phyloP scores from a whole-genome alignment of 53 echinoderm and acorn worm species.

The Henricia sp. region DNA sequence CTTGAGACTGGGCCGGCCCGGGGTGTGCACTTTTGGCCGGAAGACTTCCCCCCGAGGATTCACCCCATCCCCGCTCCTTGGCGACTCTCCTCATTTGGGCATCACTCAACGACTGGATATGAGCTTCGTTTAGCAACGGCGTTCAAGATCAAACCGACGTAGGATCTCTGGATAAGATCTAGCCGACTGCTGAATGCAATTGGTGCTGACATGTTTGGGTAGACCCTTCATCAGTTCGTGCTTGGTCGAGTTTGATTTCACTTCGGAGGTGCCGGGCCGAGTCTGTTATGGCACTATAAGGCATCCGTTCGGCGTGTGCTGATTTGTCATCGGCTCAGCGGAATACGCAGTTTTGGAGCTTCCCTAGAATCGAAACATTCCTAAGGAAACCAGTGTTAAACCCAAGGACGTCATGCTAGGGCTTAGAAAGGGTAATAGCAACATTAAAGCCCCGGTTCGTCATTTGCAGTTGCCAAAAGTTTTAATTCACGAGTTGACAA shows the following conservation, averaged over 20 bases:
- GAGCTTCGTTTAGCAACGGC: slow-evolving; percentile 26
- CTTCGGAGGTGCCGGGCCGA: not conserved
- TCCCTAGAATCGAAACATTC: too few relatives aligned
- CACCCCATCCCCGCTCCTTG: slow-evolving; percentile 9
- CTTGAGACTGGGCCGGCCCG: slow-evolving; percentile 8
- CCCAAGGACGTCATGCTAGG: too few relatives aligned
- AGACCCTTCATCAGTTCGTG: not conserved
- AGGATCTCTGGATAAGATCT: not conserved
- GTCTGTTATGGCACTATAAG: not conserved
- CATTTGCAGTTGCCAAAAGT: too few relatives aligned
- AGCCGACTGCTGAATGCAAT: not conserved
- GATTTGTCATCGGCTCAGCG: slow-evolving; percentile 15
- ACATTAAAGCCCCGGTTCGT: too few relatives aligned
- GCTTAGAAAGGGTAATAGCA: too few relatives aligned
- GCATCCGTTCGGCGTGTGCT: not conserved
- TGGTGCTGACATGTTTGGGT: not conserved
- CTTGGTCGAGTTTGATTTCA: not conserved
- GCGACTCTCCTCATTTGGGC: not conserved
- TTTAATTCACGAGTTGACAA: too few relatives aligned
- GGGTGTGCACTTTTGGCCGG: slow-evolving; percentile 40
- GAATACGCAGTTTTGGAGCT: too few relatives aligned
- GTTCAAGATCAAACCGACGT: slow-evolving; percentile 47
- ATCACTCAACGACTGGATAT: slow-evolving; percentile 23
- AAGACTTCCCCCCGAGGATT: slow-evolving; percentile 10
- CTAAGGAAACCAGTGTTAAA: too few relatives aligned